These are phyloP conservation scores for Xanthorhoe spadicearia DNA, from an alignment of 2,888 invertebrate genomes.

Conservation along the genomic window DNA sequence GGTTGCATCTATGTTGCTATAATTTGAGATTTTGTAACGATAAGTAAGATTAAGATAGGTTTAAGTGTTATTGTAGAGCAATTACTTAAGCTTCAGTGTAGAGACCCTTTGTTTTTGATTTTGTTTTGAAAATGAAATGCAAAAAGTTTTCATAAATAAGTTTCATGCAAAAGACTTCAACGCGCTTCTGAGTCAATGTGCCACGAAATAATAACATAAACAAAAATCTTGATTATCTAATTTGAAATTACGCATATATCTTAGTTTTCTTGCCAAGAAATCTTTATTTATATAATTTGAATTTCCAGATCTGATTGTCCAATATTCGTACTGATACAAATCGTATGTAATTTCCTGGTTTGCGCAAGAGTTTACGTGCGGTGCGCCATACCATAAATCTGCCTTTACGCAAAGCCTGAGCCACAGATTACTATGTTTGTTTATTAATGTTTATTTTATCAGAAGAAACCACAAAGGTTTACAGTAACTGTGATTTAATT, in stretches of 20 bases:
- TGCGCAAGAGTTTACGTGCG: conserved; percentile 52
- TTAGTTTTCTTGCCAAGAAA: neutral
- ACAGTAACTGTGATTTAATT: too few species aligned
- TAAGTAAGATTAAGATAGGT: neutral
- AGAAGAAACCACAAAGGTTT: neutral
- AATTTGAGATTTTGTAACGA: conserved; percentile 1
- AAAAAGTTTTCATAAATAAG: too few species aligned
- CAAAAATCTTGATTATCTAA: neutral
- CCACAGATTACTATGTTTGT: conserved; percentile 5
- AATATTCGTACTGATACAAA: conserved; percentile 39
- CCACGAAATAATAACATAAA: neutral
- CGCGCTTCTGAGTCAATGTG: neutral
- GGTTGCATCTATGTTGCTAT: conserved; percentile 24
- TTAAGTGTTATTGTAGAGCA: neutral
- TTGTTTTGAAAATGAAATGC: too few species aligned
- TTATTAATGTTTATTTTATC: neutral
- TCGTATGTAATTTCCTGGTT: conserved; percentile 54
- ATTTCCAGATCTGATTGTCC: conserved; percentile 30
- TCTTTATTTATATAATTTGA: conserved; percentile 15
- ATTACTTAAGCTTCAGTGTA: too few species aligned
- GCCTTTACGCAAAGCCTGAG: conserved; percentile 36
- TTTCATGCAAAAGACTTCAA: neutral
- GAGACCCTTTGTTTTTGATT: too few species aligned
- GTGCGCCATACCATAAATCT: conserved; percentile 54
- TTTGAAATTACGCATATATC: neutral